A percentile compares a stretch with the other conserved stretches of the same genome.
Evolutionary conservation across 2,113 vertebrate species (phyloP).

Genomic region (Gadus macrocephalus): DNA sequence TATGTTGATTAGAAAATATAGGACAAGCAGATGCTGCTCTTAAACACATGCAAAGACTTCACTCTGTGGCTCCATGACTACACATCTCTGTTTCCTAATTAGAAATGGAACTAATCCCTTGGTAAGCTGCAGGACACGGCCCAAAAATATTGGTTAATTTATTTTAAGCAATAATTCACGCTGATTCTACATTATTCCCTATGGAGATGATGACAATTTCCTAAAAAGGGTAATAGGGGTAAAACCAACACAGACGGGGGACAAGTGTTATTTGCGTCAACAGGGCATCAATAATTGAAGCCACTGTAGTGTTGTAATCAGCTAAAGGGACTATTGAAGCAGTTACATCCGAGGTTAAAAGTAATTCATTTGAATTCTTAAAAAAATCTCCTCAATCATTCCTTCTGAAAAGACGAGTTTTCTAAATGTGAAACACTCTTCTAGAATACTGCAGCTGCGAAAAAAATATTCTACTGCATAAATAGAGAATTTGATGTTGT

Average conservation of each 20-base stretch:
- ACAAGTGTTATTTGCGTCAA: conserved; percentile 19
- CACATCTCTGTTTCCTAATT: conserved; percentile 48
- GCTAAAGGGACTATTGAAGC: background rate
- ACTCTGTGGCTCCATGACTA: conserved; percentile 22
- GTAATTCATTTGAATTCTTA: background rate
- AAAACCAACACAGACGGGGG: conserved; percentile 20
- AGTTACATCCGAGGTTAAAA: background rate
- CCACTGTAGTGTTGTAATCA: conserved; percentile 14
- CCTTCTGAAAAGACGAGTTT: too few species aligned
- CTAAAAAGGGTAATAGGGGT: too few species aligned
- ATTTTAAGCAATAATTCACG: conserved; percentile 11
- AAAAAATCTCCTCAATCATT: background rate
- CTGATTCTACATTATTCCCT: conserved; percentile 21
- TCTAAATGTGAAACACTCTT: too few species aligned
- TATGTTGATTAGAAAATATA: conserved; percentile 22
- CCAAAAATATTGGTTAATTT: conserved; percentile 18
- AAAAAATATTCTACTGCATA: too few species aligned
- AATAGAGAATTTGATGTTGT: too few species aligned
- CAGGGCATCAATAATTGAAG: conserved; percentile 21
- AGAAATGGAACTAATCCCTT: conserved; percentile 35
- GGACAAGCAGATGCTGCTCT: conserved; percentile 20
- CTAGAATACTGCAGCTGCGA: too few species aligned
- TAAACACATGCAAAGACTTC: conserved; percentile 43
- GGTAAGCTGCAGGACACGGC: conserved; percentile 12
- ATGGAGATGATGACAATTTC: too few species aligned